Conservation (phyloP, 2,888 invertebrate genomes). For the Acronicta leporina region DNA sequence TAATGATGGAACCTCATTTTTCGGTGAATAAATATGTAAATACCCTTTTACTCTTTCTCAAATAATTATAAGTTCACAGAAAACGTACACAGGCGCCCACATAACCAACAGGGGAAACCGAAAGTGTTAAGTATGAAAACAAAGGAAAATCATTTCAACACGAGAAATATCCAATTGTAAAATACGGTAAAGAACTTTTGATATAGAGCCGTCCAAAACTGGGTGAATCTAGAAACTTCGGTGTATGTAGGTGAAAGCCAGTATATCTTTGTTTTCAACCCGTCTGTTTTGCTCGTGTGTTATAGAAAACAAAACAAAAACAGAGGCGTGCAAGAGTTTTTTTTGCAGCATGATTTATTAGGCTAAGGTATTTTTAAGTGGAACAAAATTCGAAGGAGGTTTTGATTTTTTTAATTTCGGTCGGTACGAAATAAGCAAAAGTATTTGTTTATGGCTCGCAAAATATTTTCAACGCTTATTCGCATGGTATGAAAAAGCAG, state of each 20-base stretch:
- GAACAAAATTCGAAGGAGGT: neutral
- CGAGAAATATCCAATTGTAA: constrained; percentile 50
- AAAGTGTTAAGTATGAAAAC: constrained; percentile 14
- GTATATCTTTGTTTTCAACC: constrained; percentile 52
- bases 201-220: constrained; percentile 48
- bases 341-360: constrained; percentile 40
- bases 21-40: too few relatives aligned
- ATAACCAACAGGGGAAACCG: neutral
- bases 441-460: constrained; percentile 9
- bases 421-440: neutral
- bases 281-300: constrained; percentile 20
- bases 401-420: neutral
- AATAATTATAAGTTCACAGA: too few relatives aligned
- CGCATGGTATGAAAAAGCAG: constrained; percentile 14
- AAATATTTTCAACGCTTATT: constrained; percentile 23
- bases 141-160: constrained; percentile 30
- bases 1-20: too few relatives aligned
- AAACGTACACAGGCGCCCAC: too few relatives aligned
- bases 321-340: constrained; percentile 14
- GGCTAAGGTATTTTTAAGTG: constrained; percentile 17
- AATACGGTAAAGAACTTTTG: constrained; percentile 53
- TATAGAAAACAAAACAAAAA: constrained; percentile 46
- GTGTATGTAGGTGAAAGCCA: constrained; percentile 50
- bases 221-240: constrained; percentile 53
- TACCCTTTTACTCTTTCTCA: too few relatives aligned